phyloP scores from a whole-genome alignment of 2,888 invertebrate genomes.

The Sarcophaga variegata region DNA sequence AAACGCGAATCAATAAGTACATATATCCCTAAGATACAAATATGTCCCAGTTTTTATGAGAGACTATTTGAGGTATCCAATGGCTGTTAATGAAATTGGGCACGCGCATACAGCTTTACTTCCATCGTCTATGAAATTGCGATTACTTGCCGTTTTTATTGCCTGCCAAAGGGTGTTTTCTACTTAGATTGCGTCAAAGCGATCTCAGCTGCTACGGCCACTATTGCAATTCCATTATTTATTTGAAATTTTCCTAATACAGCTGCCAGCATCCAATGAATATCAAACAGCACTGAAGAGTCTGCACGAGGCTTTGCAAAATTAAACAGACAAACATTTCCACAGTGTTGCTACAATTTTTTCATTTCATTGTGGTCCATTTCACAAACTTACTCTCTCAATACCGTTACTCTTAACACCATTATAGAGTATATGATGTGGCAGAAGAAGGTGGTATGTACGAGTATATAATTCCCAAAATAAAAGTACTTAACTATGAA shows the following conservation, averaged over 20 bases:
- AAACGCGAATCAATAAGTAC: not conserved
- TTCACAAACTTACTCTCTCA: constrained; percentile 70
- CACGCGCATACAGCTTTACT: constrained; percentile 59
- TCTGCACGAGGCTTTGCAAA: constrained; percentile 68
- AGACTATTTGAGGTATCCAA: not conserved
- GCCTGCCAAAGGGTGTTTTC: constrained; percentile 68
- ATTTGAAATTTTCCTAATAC: constrained; percentile 66
- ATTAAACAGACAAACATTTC: constrained; percentile 63
- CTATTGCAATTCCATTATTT: constrained; percentile 59
- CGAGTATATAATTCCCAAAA: not conserved
- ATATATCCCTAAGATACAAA: not conserved
- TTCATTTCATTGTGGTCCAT: constrained; percentile 68
- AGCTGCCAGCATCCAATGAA: constrained; percentile 66
- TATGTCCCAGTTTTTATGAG: not conserved
- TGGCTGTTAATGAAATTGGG: constrained; percentile 34
- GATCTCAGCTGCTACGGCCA: constrained; percentile 53
- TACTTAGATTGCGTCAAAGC: constrained; percentile 66
- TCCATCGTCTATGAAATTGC: constrained; percentile 20
- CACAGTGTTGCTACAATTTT: constrained; percentile 27
- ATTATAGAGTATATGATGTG: constrained; percentile 46
- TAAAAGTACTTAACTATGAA: constrained; percentile 12
- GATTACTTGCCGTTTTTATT: constrained; percentile 64
- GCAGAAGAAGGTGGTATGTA: not conserved
- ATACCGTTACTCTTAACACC: constrained; percentile 70
- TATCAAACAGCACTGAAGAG: constrained; percentile 59